Base-by-base conservation (phyloP, 2,888 invertebrate genomes). In the Meganola albula region DNA sequence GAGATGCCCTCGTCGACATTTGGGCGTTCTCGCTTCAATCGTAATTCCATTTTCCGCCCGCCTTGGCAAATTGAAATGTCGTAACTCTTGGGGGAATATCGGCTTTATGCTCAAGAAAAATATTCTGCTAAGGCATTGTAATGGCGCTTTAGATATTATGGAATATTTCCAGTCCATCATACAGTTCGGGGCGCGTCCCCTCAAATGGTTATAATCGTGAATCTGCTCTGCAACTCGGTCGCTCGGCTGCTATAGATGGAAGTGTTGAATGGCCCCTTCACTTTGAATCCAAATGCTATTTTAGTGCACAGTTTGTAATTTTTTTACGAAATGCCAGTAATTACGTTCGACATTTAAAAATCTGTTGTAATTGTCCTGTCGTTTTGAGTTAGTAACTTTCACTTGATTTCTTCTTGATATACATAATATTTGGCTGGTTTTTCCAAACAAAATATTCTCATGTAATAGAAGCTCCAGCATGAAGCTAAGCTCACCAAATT, bases 21-120 rank as follows among this genome's bases (percentile, higher is more conserved):
- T 72, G 63, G 70, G 63, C 58, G 62, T 66, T 75, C 79, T 79
- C 83, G 79, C 83, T 84, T 70, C 80, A 86, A 86, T 84, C 84
- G 85, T 84, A 84, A 86, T 86, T 84, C 84, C 84, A 85, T 86
- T 86, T 87, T 86, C 87, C 85, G 84, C 84, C 83, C 85, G 86
- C 86, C 85, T 85, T 86, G 82, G 86, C 86, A 86, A 87, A 87
- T 87, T 87, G 87, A 87, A 87, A 87, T 85, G 86, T 85, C 85
- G 86, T 86, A 85, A 85, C 83, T 86, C 87, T 85, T 84, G 70
- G 78, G 86, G 86, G 86, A 84, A 86, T 86, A 83, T 85, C 85
- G 84, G 82, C 83, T 85, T 85, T 85, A 80, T 79, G 76, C 75
- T 73, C 74, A 78, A 84, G 84, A 82, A 86, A 82, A 84, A 84